Base-by-base conservation (phyloP, 2,797 vertebrate genomes). In the Rhyacichthys aspro region DNA sequence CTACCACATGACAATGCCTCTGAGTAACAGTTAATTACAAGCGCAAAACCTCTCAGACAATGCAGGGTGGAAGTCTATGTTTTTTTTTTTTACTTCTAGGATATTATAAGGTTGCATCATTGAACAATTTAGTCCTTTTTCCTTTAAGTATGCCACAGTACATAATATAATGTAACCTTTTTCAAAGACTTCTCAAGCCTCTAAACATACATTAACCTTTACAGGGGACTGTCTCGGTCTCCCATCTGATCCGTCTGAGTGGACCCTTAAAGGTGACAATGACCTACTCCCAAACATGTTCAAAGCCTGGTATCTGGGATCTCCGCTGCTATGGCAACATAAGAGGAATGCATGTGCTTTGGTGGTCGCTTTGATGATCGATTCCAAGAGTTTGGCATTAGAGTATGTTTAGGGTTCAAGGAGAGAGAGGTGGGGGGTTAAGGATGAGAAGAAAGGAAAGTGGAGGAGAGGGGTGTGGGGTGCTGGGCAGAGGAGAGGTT, bases 331-430 rank as follows among this genome's bases (percentile, higher is more conserved):
- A 84, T 87, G 86, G 81, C 68, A 83, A 87, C 85, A 54, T 63
- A 67, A 58, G 72, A 82, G 70, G 74, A 86, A 86, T 72, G 70
- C 47, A 7, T 69, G 76, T 60, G 59, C 61, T 61, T 59, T 54
- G 78, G 81, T 85, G 84, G 82, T 76, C 74, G 73, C 83, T 89
- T 86, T 89, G 85, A 87, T 86, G 78, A 87, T 81, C 65, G 65
- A 70, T 79, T 83, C 78, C 72, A 78, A 85, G 79, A 81, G 73
- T 81, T 62, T 67, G 76, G 80, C 80, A 74, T 82, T 73, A 68
- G 76, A 75, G 55, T 69, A 79, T 61, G 70, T 76, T 82, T 85
- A 74, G 84, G 83, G 86, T 88, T 89, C 86, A 88, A 89, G 86
- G 82, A 82, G 74, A 81, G 70, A 43, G 37, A 59, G 59, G 62